Base-by-base conservation (phyloP, 2,113 vertebrate species). In the Grantiella picta region DNA sequence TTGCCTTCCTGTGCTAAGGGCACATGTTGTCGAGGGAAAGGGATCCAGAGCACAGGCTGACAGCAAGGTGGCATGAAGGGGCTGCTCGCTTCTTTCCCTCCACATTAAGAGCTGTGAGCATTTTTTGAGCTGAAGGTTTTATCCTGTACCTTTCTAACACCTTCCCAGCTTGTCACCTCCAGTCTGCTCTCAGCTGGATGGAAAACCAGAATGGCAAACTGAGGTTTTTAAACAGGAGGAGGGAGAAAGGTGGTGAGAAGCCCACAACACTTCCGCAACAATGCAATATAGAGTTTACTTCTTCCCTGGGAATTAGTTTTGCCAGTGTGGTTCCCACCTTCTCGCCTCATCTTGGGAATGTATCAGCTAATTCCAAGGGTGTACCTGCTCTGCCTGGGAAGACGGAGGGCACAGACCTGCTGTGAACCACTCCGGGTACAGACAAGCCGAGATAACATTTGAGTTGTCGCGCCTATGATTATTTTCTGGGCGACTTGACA, bases 401-500 rank as follows among this genome's bases (percentile, higher is more conserved):
- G 44, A 38, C 69, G 60, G 50, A 82, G 65, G 52, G 29, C 72
- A 33, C 44, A 93, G 78, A 59, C 77, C 59, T 47, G 68, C 81
- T 86, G 61, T 25, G 93, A 96, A 73, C 76, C 75, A 61, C 86
- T 21, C 60, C 79, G 49, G 82, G 89, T 69, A 72, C 90, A 91
- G 86, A 95, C 82, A 94, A 82, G 91, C 82, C 4, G n/a, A 88
- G 88, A 64, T 96, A 97, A 97, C 95, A 96, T 97, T 96, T 96
- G 69, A 95, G 89, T 92, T 96, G 95, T 94, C 87, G 7, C 88
- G 89, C 82, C 91, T 97, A 7, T 81, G 95, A 96, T 96, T 95
- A 96, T 97, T 97, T 97, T 97, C 88, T 97, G 92, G 60, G 90
- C 65, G 33, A 96, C 69, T 96, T 98, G 94, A 96, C 94, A 98